Conservation (phyloP, 2,888 invertebrate genomes). For the Caenorhabditis afra region DNA sequence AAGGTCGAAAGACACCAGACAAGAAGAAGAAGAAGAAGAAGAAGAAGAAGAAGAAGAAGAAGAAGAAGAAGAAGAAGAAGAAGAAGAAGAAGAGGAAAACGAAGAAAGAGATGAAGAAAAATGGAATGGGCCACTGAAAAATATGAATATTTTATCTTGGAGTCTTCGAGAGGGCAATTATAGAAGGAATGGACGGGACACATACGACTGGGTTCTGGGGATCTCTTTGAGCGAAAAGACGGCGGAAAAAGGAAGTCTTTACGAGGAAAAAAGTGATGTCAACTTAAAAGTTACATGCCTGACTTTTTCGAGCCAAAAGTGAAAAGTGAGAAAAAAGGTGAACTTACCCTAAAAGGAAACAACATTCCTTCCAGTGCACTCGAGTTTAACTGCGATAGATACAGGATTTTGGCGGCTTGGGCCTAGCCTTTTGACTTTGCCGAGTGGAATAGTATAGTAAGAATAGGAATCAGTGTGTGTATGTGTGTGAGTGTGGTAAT, state of each 20-base stretch:
- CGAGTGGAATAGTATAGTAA: too few species aligned
- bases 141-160: constrained; percentile 51
- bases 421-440: too few species aligned
- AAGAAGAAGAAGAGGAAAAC: constrained; percentile 22
- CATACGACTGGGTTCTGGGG: too few species aligned
- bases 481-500: too few species aligned
- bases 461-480: too few species aligned
- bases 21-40: background rate
- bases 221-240: background rate
- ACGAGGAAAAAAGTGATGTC: background rate
- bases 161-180: constrained; percentile 42
- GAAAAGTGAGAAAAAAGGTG: too few species aligned
- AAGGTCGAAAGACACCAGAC: background rate
- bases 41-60: background rate
- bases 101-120: background rate
- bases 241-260: background rate
- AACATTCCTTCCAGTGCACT: too few species aligned
- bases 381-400: too few species aligned
- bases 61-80: constrained; percentile 1
- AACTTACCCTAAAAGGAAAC: too few species aligned
- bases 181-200: background rate
- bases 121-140: constrained; percentile 11
- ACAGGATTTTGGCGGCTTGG: too few species aligned
- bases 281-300: too few species aligned
- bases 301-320: too few species aligned